Conservation (phyloP, 2,797 vertebrate genomes). For the Poecilia wingei region DNA sequence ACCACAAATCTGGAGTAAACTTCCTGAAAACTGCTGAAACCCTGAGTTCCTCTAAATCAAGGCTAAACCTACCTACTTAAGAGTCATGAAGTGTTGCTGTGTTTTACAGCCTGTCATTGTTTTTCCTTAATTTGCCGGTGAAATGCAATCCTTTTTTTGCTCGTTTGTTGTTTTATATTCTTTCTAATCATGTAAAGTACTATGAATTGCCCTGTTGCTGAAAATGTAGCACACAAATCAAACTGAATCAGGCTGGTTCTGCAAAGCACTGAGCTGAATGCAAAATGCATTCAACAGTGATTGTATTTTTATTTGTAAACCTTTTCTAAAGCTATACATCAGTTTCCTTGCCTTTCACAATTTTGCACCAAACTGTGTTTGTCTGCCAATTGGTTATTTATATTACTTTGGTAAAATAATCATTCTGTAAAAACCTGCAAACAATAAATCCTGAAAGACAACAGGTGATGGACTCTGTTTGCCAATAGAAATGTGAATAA, state of each 20-base stretch:
- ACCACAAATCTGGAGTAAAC: neutral
- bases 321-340: neutral
- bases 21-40: neutral
- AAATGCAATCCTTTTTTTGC: neutral
- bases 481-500: conserved; percentile 6
- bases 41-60: neutral
- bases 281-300: neutral
- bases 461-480: neutral
- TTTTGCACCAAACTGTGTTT: neutral
- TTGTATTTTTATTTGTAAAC: neutral
- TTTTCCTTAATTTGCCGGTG: too few species aligned
- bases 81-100: too few species aligned
- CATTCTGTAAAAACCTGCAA: neutral
- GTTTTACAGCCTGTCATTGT: too few species aligned
- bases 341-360: neutral
- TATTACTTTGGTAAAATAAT: neutral
- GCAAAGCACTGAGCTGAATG: neutral
- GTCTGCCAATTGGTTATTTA: neutral
- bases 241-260: neutral
- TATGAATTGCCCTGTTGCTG: neutral
- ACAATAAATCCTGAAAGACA: neutral
- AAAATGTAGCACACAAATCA: neutral
- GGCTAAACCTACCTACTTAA: neutral
- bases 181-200: neutral
- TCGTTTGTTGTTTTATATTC: neutral